Evolutionary conservation across 2,113 vertebrate genomes (phyloP).

Genomic region (Acanthisitta chloris): DNA sequence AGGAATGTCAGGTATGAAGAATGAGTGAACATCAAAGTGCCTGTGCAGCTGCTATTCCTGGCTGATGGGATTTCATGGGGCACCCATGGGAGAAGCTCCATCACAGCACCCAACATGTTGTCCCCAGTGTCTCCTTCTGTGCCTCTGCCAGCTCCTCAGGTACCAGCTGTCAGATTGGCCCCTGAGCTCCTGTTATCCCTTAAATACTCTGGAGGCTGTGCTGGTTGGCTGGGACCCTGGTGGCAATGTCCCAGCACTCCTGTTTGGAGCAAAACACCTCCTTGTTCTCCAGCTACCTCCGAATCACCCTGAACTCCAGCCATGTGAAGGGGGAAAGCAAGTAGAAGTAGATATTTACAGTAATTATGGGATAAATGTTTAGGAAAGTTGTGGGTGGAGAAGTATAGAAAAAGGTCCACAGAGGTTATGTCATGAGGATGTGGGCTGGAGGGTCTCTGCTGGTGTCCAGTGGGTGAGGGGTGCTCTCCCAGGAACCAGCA

Average conservation of each 20-base stretch:
- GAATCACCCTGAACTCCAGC: not conserved
- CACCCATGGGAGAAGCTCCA: not conserved
- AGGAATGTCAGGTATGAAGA: fast-evolving
- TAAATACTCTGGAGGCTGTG: not conserved
- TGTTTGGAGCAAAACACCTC: not conserved
- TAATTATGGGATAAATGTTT: not conserved
- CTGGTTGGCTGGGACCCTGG: not conserved
- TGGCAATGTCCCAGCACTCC: not conserved
- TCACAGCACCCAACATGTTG: not conserved
- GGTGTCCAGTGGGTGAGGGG: not conserved
- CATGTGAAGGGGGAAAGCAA: not conserved
- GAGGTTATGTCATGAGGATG: not conserved
- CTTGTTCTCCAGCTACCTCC: not conserved
- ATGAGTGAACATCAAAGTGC: not conserved
- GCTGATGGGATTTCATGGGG: not conserved
- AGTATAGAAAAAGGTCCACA: not conserved
- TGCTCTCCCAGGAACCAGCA: not conserved
- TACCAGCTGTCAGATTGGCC: not conserved
- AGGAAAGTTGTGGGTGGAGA: not conserved
- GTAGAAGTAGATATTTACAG: not conserved
- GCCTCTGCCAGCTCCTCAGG: not conserved
- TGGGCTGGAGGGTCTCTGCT: not conserved
- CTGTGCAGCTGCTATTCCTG: not conserved
- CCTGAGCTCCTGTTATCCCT: not conserved
- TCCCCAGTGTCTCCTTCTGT: not conserved